These are phyloP conservation scores for Eurystomus gularis DNA, from an alignment of 2,113 vertebrate species.

Conservation along the genomic window DNA sequence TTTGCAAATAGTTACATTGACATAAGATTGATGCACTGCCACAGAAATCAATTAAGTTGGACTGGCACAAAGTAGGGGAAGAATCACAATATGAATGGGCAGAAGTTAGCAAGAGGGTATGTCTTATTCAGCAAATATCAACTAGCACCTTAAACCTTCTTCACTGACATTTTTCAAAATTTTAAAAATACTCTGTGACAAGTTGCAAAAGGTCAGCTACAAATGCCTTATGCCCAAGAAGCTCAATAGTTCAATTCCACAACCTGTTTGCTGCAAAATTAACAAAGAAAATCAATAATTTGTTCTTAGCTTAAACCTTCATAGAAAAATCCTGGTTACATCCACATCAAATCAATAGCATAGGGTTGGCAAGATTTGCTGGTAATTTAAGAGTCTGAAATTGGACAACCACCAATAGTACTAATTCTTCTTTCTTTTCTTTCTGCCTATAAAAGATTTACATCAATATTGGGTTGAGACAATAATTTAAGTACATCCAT, in stretches of 20 bases:
- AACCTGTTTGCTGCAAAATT: neutral
- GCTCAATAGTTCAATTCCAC: neutral
- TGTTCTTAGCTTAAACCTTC: neutral
- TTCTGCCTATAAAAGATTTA: neutral
- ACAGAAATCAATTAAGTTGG: neutral
- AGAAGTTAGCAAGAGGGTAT: neutral
- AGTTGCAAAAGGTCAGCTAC: neutral
- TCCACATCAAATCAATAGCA: neutral
- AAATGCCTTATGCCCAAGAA: neutral
- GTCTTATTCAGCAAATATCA: neutral
- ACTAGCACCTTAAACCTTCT: neutral
- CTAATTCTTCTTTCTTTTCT: neutral
- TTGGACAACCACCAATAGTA: neutral
- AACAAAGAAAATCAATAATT: neutral
- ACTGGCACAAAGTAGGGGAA: neutral
- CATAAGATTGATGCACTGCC: neutral
- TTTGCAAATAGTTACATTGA: neutral
- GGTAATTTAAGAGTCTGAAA: neutral
- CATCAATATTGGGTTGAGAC: neutral
- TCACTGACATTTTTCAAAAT: neutral
- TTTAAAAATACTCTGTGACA: neutral
- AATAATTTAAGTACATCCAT: neutral
- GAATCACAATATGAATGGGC: neutral
- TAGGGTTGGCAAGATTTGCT: neutral
- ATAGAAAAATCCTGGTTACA: neutral